phyloP scores from a whole-genome alignment of 2,113 vertebrate species.

The Corythaixoides concolor region DNA sequence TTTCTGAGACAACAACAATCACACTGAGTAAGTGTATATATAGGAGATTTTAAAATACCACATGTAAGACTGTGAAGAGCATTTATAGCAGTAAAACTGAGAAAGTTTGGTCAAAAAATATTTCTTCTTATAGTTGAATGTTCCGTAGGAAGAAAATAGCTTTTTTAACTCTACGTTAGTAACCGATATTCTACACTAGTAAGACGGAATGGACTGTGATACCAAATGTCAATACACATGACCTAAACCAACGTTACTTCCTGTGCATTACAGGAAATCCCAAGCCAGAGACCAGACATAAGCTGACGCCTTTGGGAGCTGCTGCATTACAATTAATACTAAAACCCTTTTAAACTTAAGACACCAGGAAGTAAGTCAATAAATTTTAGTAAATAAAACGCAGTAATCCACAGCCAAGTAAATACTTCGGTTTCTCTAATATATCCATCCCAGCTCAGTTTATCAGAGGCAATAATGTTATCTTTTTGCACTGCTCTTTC shows the following conservation, averaged over 20 bases:
- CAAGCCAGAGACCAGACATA: background rate
- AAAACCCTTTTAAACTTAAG: background rate
- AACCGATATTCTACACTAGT: background rate
- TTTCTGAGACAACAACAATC: background rate
- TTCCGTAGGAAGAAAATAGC: background rate
- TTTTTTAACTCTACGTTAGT: background rate
- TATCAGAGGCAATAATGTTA: background rate
- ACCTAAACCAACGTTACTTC: background rate
- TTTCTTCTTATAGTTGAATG: background rate
- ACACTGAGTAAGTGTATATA: background rate
- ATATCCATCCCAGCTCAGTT: background rate
- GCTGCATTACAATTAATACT: background rate
- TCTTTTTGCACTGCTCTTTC: background rate
- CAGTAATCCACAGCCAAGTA: background rate
- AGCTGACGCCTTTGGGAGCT: background rate
- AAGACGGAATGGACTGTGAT: background rate
- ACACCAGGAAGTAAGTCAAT: background rate
- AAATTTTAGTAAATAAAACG: background rate
- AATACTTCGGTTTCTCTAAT: background rate
- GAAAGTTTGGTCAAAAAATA: background rate
- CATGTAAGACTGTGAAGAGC: background rate
- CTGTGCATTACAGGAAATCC: background rate
- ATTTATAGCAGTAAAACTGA: background rate
- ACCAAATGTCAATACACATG: background rate
- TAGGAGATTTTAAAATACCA: background rate